These are phyloP conservation scores for Acleris cristana DNA, from an alignment of 2,888 invertebrate species.

Conservation along the genomic window DNA sequence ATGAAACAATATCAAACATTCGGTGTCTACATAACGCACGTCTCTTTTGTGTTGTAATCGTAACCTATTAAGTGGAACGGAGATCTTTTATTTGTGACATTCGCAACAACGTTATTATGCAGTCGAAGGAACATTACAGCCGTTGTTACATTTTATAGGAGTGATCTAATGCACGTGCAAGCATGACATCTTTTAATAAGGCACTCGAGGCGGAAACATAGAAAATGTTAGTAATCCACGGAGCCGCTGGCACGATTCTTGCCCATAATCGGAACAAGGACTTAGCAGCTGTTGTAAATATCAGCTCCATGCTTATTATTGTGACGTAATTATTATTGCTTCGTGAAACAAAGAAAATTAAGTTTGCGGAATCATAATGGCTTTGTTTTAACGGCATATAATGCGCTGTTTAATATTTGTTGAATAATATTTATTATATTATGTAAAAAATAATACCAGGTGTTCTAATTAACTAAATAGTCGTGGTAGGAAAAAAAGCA, in stretches of 20 bases:
- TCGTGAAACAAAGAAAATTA: constrained; percentile 75
- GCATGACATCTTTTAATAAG: constrained; percentile 79
- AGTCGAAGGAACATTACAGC: constrained; percentile 19
- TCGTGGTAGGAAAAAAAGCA: constrained; percentile 45
- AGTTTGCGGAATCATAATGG: constrained; percentile 54
- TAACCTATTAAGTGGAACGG: constrained; percentile 10
- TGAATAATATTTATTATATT: constrained; percentile 32
- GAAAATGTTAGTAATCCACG: constrained; percentile 80
- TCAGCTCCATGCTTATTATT: constrained; percentile 74
- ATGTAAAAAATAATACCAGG: constrained; percentile 34
- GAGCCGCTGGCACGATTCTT: constrained; percentile 77
- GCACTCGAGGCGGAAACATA: constrained; percentile 78
- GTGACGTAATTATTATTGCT: constrained; percentile 75
- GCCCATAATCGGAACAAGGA: constrained; percentile 82
- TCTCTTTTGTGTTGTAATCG: constrained; percentile 28
- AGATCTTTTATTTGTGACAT: constrained; percentile 22
- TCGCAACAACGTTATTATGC: constrained; percentile 21
- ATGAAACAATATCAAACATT: constrained; percentile 32
- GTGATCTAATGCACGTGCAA: constrained; percentile 65
- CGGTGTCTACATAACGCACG: constrained; percentile 14
- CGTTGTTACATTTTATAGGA: constrained; percentile 45
- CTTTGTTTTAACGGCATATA: constrained; percentile 55
- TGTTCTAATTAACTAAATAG: constrained; percentile 25
- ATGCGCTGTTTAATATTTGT: constrained; percentile 38
- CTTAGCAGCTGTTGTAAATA: constrained; percentile 80